Percentiles rank a stretch among this genome's conserved stretches.
Evolutionary conservation across 2,888 invertebrate genomes (phyloP).

Genomic region (Blastobasis adustella): DNA sequence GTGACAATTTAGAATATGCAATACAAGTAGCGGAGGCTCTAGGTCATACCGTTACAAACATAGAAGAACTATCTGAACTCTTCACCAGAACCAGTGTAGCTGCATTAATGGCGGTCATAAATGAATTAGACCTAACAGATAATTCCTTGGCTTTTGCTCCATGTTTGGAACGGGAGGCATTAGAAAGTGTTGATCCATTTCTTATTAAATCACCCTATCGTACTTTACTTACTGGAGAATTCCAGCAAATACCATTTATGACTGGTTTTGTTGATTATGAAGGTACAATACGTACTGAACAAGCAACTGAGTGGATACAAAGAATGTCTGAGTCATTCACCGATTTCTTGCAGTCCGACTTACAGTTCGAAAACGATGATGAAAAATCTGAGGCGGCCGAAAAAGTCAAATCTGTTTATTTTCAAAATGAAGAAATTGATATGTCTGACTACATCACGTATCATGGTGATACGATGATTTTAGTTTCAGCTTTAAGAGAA

Average conservation of each 20-base stretch:
- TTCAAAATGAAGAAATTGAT: constrained; percentile 25
- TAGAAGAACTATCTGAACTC: constrained; percentile 38
- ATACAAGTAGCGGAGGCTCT: constrained; percentile 49
- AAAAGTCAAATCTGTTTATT: constrained; percentile 42
- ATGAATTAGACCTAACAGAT: constrained; percentile 50
- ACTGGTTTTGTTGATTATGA: constrained; percentile 57
- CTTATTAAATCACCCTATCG: constrained; percentile 44
- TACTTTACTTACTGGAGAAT: constrained; percentile 35
- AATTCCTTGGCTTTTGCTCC: constrained; percentile 59
- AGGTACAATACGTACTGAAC: constrained; percentile 50
- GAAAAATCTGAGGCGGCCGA: constrained; percentile 27
- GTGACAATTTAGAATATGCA: constrained; percentile 51
- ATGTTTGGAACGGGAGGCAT: constrained; percentile 44
- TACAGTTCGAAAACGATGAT: constrained; percentile 33
- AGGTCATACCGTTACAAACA: constrained; percentile 39
- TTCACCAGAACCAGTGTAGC: constrained; percentile 44
- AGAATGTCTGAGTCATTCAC: constrained; percentile 47
- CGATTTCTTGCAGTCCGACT: constrained; percentile 52
- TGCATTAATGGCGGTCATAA: constrained; percentile 53
- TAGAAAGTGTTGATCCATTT: constrained; percentile 35
- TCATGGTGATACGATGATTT: constrained; percentile 57
- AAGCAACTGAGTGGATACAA: constrained; percentile 46
- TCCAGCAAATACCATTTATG: constrained; percentile 47
- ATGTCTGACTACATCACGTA: constrained; percentile 39
- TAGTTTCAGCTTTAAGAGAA: constrained; percentile 53